These are phyloP conservation scores for Meandrusa payeni DNA, from an alignment of 2,888 invertebrate genomes.

Conservation along the genomic window DNA sequence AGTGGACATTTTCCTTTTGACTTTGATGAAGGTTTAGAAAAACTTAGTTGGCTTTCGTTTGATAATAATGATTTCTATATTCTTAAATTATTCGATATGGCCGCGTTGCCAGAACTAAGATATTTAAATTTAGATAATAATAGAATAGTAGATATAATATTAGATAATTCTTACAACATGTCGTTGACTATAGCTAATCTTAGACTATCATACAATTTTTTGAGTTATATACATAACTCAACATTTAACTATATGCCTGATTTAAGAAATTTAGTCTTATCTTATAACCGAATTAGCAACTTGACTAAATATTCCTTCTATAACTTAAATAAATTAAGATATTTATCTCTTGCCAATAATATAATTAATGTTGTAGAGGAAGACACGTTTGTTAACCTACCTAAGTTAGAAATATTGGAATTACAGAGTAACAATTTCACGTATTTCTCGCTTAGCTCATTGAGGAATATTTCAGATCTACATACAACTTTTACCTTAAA, in stretches of 20 bases:
- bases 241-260: conserved; percentile 87
- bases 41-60: conserved; percentile 90
- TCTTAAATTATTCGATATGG: conserved; percentile 86
- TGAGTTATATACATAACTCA: conserved; percentile 83
- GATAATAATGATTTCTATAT: conserved; percentile 93
- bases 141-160: conserved; percentile 85
- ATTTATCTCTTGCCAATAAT: conserved; percentile 92
- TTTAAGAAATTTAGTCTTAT: conserved; percentile 88
- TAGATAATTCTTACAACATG: conserved; percentile 84
- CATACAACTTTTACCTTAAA: conserved; percentile 87
- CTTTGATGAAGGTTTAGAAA: conserved; percentile 86
- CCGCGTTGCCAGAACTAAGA: conserved; percentile 84
- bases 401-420: conserved; percentile 88
- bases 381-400: conserved; percentile 87
- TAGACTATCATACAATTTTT: conserved; percentile 90
- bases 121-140: conserved; percentile 94
- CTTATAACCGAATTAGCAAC: conserved; percentile 87
- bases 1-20: conserved; percentile 89
- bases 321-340: conserved; percentile 88
- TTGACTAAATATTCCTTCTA: conserved; percentile 87
- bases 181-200: conserved; percentile 89
- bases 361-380: conserved; percentile 86
- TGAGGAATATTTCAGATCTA: conserved; percentile 84
- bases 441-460: conserved; percentile 84
- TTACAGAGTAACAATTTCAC: conserved; percentile 89